Evolutionary conservation across 2,113 vertebrate species (phyloP).

Genomic region (Datnioides undecimradiatus): DNA sequence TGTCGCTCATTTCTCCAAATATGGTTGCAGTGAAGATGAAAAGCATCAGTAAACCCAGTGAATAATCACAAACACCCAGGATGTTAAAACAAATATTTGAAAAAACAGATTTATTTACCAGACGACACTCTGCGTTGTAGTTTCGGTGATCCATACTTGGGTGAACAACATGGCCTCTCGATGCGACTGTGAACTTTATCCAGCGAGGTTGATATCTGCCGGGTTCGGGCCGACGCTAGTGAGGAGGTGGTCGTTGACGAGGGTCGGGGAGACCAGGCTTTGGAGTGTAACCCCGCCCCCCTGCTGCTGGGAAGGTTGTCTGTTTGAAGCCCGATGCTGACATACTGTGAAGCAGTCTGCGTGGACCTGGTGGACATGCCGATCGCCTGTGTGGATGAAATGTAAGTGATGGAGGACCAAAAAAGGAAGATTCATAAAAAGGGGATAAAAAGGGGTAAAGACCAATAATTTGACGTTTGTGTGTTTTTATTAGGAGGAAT

Average conservation of each 20-base stretch:
- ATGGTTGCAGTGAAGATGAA: not conserved
- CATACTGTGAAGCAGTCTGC: slow-evolving; percentile 89
- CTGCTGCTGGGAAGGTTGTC: slow-evolving; percentile 83
- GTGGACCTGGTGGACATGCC: slow-evolving; percentile 89
- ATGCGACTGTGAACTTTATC: slow-evolving; percentile 96
- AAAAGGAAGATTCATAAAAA: no score
- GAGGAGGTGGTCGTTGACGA: slow-evolving; percentile 82
- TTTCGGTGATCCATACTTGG: slow-evolving; percentile 96
- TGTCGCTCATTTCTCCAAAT: not conserved
- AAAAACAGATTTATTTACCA: slow-evolving; percentile 37
- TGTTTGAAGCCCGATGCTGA: slow-evolving; percentile 93
- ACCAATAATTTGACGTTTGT: no score
- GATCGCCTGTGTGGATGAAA: slow-evolving; percentile 74
- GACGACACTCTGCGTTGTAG: slow-evolving; percentile 89
- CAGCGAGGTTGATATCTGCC: slow-evolving; percentile 95
- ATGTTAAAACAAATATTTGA: not conserved
- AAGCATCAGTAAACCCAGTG: not conserved
- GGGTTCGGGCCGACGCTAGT: slow-evolving; percentile 89
- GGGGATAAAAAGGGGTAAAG: no score
- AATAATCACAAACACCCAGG: not conserved
- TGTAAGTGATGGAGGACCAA: not conserved
- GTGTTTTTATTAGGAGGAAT: not conserved
- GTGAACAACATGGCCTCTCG: slow-evolving; percentile 95
- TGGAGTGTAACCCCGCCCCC: slow-evolving; percentile 85
- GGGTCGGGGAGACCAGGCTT: slow-evolving; percentile 92